Evolutionary conservation across 2,888 invertebrate species (phyloP).

Genomic region (Pseudococcus jackbeardsleyi): DNA sequence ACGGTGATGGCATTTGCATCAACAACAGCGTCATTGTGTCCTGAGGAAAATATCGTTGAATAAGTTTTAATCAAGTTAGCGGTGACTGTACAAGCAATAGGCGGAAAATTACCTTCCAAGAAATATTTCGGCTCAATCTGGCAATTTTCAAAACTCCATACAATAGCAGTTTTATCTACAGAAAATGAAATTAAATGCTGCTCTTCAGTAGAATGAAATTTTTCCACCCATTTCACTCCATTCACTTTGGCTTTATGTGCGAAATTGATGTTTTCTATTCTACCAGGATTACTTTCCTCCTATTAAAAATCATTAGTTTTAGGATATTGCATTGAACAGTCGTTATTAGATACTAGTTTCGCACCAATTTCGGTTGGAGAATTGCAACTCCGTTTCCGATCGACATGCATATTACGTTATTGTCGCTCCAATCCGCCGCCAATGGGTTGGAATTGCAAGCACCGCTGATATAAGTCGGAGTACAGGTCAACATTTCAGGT

Average conservation of each 20-base stretch:
- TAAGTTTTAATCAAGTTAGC: not conserved
- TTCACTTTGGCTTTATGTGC: slow-evolving; percentile 82
- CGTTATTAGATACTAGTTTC: not conserved
- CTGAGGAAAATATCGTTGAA: slow-evolving; percentile 63
- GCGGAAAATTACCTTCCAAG: slow-evolving; percentile 63
- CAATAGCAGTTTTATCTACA: slow-evolving; percentile 80
- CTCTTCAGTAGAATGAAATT: slow-evolving; percentile 67
- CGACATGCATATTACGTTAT: slow-evolving; percentile 49
- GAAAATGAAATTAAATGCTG: slow-evolving; percentile 81
- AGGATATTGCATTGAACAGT: not conserved
- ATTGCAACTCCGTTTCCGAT: slow-evolving; percentile 49
- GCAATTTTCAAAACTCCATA: slow-evolving; percentile 75
- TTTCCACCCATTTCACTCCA: slow-evolving; percentile 77
- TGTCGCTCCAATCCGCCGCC: slow-evolving; percentile 45
- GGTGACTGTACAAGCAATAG: not conserved
- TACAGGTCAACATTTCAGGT: not conserved
- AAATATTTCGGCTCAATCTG: slow-evolving; percentile 60
- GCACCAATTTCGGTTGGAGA: slow-evolving; percentile 31
- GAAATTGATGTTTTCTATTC: slow-evolving; percentile 74
- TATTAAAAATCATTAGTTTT: slow-evolving; percentile 70
- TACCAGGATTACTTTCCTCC: slow-evolving; percentile 73
- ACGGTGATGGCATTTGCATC: slow-evolving; percentile 75
- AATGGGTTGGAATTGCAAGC: slow-evolving; percentile 57
- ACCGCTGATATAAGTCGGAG: slow-evolving; percentile 10
- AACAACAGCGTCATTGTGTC: slow-evolving; percentile 78